Percentiles rank a stretch among this genome's conserved stretches.
These are phyloP conservation scores for Epinephelus fuscoguttatus DNA, from an alignment of 2,113 vertebrate species.

Conservation along the genomic window DNA sequence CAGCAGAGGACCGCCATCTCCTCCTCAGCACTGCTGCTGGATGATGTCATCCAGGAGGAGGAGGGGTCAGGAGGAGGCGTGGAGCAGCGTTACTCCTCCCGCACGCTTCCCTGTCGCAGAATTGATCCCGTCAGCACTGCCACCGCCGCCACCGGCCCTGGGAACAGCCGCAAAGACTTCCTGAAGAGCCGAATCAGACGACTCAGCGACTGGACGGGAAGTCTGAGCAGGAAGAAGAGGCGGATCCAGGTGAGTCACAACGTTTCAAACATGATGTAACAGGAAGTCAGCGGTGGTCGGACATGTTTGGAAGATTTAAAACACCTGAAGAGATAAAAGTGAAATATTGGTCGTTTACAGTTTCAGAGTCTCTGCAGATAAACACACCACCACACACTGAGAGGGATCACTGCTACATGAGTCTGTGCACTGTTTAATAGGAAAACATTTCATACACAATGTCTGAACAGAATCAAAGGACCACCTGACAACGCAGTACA, in stretches of 20 bases:
- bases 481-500: too few relatives aligned
- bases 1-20: slow-evolving; percentile 80
- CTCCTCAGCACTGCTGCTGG: slow-evolving; percentile 81
- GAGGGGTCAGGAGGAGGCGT: slow-evolving; percentile 67
- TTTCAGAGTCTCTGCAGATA: too few relatives aligned
- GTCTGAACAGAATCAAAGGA: too few relatives aligned
- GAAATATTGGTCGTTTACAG: too few relatives aligned
- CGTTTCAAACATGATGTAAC: background rate
- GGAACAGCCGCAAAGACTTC: slow-evolving; percentile 89
- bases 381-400: too few relatives aligned
- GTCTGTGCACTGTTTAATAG: too few relatives aligned
- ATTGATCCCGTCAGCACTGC: slow-evolving; percentile 66
- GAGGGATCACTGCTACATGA: too few relatives aligned
- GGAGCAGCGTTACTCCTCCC: slow-evolving; percentile 84
- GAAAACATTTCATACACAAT: too few relatives aligned
- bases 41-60: slow-evolving; percentile 84
- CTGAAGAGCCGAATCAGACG: slow-evolving; percentile 91
- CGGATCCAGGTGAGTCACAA: slow-evolving; percentile 89
- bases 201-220: slow-evolving; percentile 95
- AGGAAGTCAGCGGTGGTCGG: background rate
- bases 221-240: slow-evolving; percentile 94
- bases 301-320: too few relatives aligned
- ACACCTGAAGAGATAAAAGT: too few relatives aligned
- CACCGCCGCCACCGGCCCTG: slow-evolving; percentile 52
- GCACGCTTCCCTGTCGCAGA: slow-evolving; percentile 89